These are phyloP conservation scores for Dryobates pubescens DNA, from an alignment of 2,797 vertebrate genomes.

Conservation along the genomic window DNA sequence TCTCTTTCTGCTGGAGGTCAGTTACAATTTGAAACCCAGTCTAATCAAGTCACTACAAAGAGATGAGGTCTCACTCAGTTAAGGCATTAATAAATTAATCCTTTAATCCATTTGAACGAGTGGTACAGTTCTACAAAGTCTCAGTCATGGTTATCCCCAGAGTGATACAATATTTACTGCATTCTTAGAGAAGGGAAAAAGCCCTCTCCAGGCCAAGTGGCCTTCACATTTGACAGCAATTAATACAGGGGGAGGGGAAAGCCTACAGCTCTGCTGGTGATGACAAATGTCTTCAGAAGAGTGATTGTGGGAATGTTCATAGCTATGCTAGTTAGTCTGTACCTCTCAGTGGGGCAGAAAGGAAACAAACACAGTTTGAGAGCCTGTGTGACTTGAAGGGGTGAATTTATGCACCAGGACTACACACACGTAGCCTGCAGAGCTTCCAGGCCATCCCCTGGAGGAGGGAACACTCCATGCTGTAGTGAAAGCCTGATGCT, in stretches of 20 bases:
- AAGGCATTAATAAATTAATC: conserved; percentile 70
- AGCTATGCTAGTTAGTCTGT: conserved; percentile 55
- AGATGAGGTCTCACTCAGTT: conserved; percentile 44
- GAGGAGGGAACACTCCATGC: not conserved
- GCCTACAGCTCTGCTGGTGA: conserved; percentile 51
- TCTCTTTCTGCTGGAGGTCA: conserved; percentile 53
- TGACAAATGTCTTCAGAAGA: conserved; percentile 71
- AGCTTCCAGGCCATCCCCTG: not conserved
- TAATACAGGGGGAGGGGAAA: conserved; percentile 54
- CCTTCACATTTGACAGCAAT: conserved; percentile 66
- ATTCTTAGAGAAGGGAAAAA: conserved; percentile 18
- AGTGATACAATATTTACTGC: conserved; percentile 16
- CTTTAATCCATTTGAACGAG: conserved; percentile 65
- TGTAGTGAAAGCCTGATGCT: not conserved
- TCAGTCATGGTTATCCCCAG: not conserved
- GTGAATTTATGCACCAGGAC: not conserved
- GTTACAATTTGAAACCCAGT: conserved; percentile 55
- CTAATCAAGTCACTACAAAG: conserved; percentile 60
- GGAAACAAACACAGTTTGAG: conserved; percentile 54
- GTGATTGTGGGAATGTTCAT: conserved; percentile 67
- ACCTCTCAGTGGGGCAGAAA: conserved; percentile 52
- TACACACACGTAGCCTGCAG: not conserved
- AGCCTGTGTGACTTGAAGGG: not conserved
- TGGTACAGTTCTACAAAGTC: conserved; percentile 22
- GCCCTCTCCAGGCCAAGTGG: not conserved